Evolutionary conservation across 1,140 invertebrate species (phyloP), one percentile per base, ranked within the genome.

Genomic region (Drosophila novamexicana): DNA sequence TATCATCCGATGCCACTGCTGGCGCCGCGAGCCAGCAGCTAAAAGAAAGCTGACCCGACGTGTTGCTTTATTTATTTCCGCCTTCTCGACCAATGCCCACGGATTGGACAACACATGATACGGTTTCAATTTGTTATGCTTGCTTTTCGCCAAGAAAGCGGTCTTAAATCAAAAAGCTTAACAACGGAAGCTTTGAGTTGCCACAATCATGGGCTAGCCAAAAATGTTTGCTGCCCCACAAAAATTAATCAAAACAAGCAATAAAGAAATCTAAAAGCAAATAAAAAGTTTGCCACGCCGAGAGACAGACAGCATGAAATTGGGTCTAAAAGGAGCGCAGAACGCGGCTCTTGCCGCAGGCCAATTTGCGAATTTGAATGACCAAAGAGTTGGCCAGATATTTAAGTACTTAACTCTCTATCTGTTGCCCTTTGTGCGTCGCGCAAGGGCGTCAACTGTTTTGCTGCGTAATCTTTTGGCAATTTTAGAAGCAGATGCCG

Each of bases 191-290:
- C 83, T 79, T 77, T 75, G 79, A 39, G 47, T 69, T 76, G 56
- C 80, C 71, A 63, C 47, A 58, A 59, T 18, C 47, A 61, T 39
- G 50, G 36, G 34, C 34, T 37, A 8, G 54, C 54, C 56, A 74
- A 58, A 84, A 79, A 66, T 68, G 58, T 76, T 72, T 77, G 65
- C 68, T 81, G 79, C 66, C 69, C 73, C 78, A 80, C 78, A 73
- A 83, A 86, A 88, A 78, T 89, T 84, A 89, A 89, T 81, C 80
- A 89, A 83, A 88, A 84, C 67, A 77, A 89, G 82, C 84, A 89
- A 89, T 84, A 77, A 89, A 88, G 84, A 90, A 84, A 84, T 89
- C 64, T 69, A 75, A 76, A 84, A 90, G 79, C 76, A 82, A 86
- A 88, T 79, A 88, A 85, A 84, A 86, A 78, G 77, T 74, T 68